Evolutionary conservation across 2,888 invertebrate species (phyloP).

Genomic region (Epistrophe eligans): DNA sequence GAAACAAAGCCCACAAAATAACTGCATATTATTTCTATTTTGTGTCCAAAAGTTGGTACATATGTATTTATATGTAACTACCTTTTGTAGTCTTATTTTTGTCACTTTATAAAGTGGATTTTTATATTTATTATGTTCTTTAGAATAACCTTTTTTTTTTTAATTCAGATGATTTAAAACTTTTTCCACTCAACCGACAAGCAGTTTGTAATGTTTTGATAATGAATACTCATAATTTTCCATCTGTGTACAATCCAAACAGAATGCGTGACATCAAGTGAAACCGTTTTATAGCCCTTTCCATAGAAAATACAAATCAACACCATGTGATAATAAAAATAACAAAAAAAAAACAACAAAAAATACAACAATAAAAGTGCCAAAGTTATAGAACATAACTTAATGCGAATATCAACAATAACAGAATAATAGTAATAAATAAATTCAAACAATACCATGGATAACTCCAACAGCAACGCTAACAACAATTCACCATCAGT

Average conservation of each 20-base stretch:
- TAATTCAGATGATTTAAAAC: constrained; percentile 33
- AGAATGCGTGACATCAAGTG: constrained; percentile 67
- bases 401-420: constrained; percentile 46
- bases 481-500: constrained; percentile 54
- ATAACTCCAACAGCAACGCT: constrained; percentile 52
- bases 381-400: constrained; percentile 62
- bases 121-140: not conserved
- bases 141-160: not conserved
- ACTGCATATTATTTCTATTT: too few species aligned
- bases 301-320: constrained; percentile 28
- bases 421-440: constrained; percentile 34
- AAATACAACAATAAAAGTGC: constrained; percentile 47
- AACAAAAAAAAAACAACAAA: constrained; percentile 22
- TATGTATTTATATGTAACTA: too few species aligned
- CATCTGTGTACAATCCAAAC: constrained; percentile 9
- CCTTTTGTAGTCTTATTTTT: too few species aligned
- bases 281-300: constrained; percentile 60
- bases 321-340: constrained; percentile 61
- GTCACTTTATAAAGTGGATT: not conserved
- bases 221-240: constrained; percentile 14
- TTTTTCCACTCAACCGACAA: constrained; percentile 58
- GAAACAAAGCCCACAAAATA: too few species aligned
- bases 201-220: constrained; percentile 56
- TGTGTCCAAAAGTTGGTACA: too few species aligned
- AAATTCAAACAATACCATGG: constrained; percentile 67